Percentiles rank a stretch among this genome's conserved stretches.
Conservation (phyloP, 2,888 invertebrate genomes). For the Incurvaria masculella region DNA sequence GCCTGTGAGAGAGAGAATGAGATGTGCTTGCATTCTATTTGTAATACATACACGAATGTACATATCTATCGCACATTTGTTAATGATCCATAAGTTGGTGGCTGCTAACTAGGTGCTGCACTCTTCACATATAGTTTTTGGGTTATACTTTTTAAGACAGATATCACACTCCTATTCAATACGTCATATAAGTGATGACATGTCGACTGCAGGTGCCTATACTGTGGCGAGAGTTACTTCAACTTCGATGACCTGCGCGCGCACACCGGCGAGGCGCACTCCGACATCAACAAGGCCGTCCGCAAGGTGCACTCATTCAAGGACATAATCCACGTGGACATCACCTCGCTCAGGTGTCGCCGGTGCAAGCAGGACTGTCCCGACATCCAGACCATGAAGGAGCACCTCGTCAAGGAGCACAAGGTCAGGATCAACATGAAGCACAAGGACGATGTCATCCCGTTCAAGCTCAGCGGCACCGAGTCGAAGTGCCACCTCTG, state of each 20-base stretch:
- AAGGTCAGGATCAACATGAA: conserved; percentile 35
- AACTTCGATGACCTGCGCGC: conserved; percentile 29
- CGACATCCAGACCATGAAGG: conserved; percentile 17
- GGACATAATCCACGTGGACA: conserved; percentile 39
- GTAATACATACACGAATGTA: too few relatives aligned
- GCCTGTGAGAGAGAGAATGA: too few relatives aligned
- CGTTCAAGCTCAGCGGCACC: conserved; percentile 28
- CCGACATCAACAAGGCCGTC: conserved; percentile 28
- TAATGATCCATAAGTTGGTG: too few relatives aligned
- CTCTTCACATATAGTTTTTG: too few relatives aligned
- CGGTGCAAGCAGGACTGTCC: conserved; percentile 29
- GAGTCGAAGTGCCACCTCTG: conserved; percentile 37
- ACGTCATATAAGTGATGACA: too few relatives aligned
- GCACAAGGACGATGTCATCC: conserved; percentile 38
- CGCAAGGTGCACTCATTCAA: conserved; percentile 25
- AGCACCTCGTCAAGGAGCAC: conserved; percentile 32
- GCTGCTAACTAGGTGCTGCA: too few relatives aligned
- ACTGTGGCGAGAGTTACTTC: conserved; percentile 25
- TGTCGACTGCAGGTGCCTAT: conserved; percentile 12
- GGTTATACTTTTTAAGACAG: too few relatives aligned
- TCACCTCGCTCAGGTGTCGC: conserved; percentile 36
- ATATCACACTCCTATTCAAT: too few relatives aligned
- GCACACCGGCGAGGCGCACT: conserved; percentile 27
- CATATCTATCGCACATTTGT: too few relatives aligned
- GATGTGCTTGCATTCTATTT: too few relatives aligned